Percentiles rank a stretch among this genome's conserved stretches.
These are phyloP conservation scores for Schlechtendalia chinensis DNA, from an alignment of 1,140 invertebrate genomes.

Conservation along the genomic window DNA sequence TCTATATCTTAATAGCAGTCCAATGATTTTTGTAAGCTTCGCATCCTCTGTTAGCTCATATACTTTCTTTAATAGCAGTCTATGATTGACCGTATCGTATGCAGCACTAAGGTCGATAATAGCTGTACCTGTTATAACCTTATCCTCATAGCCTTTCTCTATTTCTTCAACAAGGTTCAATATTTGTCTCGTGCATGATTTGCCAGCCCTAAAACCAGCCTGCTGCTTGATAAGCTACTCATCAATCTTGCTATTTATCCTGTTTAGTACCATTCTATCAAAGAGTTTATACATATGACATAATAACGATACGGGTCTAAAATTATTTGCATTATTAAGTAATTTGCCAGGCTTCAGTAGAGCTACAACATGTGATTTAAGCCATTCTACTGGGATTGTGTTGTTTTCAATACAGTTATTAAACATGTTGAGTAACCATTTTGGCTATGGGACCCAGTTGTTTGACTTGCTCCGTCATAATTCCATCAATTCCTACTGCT, in stretches of 20 bases:
- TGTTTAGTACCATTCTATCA: conserved; percentile 50
- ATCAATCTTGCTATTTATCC: conserved; percentile 40
- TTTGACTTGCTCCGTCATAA: conserved; percentile 40
- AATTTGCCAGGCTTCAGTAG: conserved; percentile 51
- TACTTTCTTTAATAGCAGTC: conserved; percentile 14
- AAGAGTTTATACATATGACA: conserved; percentile 51
- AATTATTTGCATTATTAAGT: conserved; percentile 46
- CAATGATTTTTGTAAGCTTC: conserved; percentile 35
- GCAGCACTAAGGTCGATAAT: conserved; percentile 50
- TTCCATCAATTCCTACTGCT: not conserved
- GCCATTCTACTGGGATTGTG: conserved; percentile 37
- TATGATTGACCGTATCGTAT: conserved; percentile 35
- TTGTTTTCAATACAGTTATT: conserved; percentile 42
- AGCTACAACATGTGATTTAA: conserved; percentile 42
- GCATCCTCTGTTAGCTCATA: conserved; percentile 32
- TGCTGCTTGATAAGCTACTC: conserved; percentile 28
- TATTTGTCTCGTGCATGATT: conserved; percentile 45
- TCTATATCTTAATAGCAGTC: conserved; percentile 38
- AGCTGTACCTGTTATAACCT: conserved; percentile 47
- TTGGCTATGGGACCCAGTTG: conserved; percentile 33
- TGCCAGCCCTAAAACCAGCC: conserved; percentile 49
- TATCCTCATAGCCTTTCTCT: conserved; percentile 48
- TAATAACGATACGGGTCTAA: conserved; percentile 50
- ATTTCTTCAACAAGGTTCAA: conserved; percentile 50
- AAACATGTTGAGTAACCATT: conserved; percentile 34